Base-by-base conservation (phyloP, 1,140 invertebrate genomes). In the Colletes gigas region DNA sequence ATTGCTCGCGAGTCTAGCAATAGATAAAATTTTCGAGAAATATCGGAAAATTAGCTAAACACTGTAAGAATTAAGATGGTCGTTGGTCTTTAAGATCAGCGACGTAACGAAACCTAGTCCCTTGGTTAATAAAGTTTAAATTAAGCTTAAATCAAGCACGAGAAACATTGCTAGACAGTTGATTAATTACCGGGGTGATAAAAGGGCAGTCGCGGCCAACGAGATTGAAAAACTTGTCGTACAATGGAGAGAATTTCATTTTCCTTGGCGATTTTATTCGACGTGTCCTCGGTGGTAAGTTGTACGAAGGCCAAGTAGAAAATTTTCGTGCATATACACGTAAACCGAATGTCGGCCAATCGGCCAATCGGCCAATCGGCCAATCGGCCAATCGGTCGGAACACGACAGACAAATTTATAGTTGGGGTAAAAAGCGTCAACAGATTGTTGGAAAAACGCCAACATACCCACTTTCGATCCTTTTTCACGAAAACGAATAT, bases 61-160 rank as follows among this genome's bases (percentile, higher is more conserved):
- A 30, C 30, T 30, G 30, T 30, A 30, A 30, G 30, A 30, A 30
- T 30, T 30, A 30, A 30, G 30, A 30, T 30, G 30, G 30, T 80
- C 54, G 71, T 75, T 67, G 21, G 52, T 67, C 41, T 55, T 67
- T 67, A 75, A 80, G 71, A 19, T 19, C 59, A 62, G 41, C 39
- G 39, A 50, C n/a, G 55, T 67, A 75, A 80, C 17, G 71, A 80
- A 21, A 7, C 63, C 30, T 67, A 39, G 62, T 12, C 71, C 62
- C 62, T 75, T 80, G 63, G 59, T 80, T 80, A 75, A 80, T 80
- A 67, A 80, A 80, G 71, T 80, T 80, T 75, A 80, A 80, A 80
- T 80, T 74, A 71, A 75, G 44, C 78, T 80, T 80, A 80, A 80
- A 80, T 80, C 67, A 71, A 75, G 44, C 78, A 21, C 14, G 44